Evolutionary conservation across 2,888 invertebrate species (phyloP), one percentile per base, ranked within the genome.

Genomic region (Tetranychus truncatus): DNA sequence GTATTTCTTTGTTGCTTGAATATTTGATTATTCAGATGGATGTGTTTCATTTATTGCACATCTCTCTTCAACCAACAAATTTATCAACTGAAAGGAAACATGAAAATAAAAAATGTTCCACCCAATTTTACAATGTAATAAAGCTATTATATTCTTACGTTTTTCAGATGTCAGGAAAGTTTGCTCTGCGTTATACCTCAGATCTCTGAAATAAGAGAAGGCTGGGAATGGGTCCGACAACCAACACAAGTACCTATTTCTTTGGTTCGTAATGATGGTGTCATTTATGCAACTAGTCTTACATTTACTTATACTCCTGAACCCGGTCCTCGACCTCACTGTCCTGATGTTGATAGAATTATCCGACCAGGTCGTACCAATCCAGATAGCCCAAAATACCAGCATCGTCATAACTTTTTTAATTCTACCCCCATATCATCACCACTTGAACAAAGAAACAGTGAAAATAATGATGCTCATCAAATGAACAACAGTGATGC

Each of bases 231-330:
- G 93, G 95, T 95, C 6, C 84, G 89, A 15, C 89, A 89, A 80
- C 89, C 89, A 1, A 88, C 89, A 0, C 90, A 92, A 86, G 86
- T 95, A 78, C 96, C 97, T 34, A 94, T 99, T 69, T 93, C 94
- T 2, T 84, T 99, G 79, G 99, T 99, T 11, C 87, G 99, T 74
- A 92, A 92, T 83, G 94, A 99, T 84, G 99, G 99, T 74, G 92
- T 99, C 79, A 97, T 99, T 81, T 99, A 97, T 85, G 92, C 95
- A 45, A 99, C 99, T 4, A 95, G 95, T 1, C 86, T 97, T 45
- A 96, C 95, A 20, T 99, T 99, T 84, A 96, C 95, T 18, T 99
- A 99, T 84, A 96, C 96, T 0, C 96, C 96, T 0, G 95, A 96
- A 83, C 95, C 72, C 7, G 72, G 72, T n/a, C 93, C 93, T 1